phyloP scores from a whole-genome alignment of 2,888 invertebrate genomes.

The Chymomyza fuscimana region DNA sequence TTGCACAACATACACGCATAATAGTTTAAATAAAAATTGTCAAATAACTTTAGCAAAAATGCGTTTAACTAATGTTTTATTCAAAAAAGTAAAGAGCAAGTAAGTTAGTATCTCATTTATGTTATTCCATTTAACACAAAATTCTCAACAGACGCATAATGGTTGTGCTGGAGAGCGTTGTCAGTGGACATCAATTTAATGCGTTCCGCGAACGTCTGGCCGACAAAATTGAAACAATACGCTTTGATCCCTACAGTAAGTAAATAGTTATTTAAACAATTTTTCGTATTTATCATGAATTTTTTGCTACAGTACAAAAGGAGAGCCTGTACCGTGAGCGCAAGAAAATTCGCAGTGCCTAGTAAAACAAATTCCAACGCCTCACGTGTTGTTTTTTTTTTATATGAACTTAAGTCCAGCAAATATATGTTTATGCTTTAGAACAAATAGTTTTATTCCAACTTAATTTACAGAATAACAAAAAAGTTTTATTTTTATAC shows the following conservation, averaged over 20 bases:
- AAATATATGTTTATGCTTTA: not conserved
- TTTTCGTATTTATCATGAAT: not conserved
- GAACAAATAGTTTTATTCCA: no score
- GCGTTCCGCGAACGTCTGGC: constrained; percentile 86
- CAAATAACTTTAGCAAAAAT: constrained; percentile 51
- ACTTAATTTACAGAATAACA: not conserved
- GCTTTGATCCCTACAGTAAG: constrained; percentile 91
- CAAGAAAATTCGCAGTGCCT: constrained; percentile 87
- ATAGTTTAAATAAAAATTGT: not conserved
- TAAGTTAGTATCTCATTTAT: constrained; percentile 79
- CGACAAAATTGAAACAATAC: constrained; percentile 88
- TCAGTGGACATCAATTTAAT: constrained; percentile 87
- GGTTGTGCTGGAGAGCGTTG: constrained; percentile 89
- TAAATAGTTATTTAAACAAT: constrained; percentile 46
- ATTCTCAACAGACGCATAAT: constrained; percentile 83
- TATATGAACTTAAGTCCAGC: constrained; percentile 6
- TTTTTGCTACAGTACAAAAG: constrained; percentile 83
- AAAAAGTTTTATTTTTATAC: not conserved
- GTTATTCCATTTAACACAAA: no score
- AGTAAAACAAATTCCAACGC: constrained; percentile 4
- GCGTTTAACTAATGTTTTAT: constrained; percentile 85
- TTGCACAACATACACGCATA: constrained; percentile 55
- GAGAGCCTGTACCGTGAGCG: constrained; percentile 85
- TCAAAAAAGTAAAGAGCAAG: constrained; percentile 89
- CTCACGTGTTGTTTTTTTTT: not conserved